Percentiles rank a stretch among this genome's conserved stretches.
Evolutionary conservation across 1,140 invertebrate species (phyloP).

Genomic region (Nephila pilipes): DNA sequence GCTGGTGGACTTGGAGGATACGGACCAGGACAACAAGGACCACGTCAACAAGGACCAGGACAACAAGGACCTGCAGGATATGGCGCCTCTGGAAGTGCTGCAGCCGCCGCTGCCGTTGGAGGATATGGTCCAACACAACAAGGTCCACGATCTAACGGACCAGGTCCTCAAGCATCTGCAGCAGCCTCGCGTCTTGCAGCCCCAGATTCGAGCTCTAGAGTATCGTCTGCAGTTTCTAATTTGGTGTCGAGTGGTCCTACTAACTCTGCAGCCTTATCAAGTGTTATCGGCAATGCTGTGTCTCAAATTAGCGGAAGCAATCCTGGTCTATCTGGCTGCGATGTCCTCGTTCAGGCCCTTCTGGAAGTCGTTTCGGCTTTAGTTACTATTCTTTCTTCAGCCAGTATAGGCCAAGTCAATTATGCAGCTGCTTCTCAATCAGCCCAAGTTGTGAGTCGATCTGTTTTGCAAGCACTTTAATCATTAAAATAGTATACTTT

Average conservation of each 20-base stretch:
- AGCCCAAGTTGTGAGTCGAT: background rate
- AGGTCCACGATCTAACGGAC: too few species aligned
- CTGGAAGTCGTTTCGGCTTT: background rate
- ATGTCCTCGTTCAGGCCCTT: background rate
- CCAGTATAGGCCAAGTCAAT: constrained; percentile 5
- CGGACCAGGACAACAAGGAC: background rate
- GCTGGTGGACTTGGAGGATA: background rate
- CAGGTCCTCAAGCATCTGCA: background rate
- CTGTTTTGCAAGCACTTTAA: background rate
- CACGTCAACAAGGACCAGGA: too few species aligned
- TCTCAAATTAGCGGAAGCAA: background rate
- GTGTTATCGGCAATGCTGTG: background rate
- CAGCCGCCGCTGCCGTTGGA: background rate
- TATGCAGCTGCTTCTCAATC: background rate
- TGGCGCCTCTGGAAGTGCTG: too few species aligned
- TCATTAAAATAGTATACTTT: too few species aligned
- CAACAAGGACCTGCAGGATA: too few species aligned
- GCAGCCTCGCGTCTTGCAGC: background rate
- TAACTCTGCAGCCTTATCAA: background rate
- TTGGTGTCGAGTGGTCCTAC: background rate
- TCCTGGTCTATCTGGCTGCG: background rate
- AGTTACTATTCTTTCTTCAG: background rate
- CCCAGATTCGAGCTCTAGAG: background rate
- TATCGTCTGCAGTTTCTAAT: background rate
- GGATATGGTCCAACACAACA: too few species aligned